These are phyloP conservation scores for Gnathonemus longibarbis DNA, from an alignment of 2,113 vertebrate genomes.

Conservation along the genomic window DNA sequence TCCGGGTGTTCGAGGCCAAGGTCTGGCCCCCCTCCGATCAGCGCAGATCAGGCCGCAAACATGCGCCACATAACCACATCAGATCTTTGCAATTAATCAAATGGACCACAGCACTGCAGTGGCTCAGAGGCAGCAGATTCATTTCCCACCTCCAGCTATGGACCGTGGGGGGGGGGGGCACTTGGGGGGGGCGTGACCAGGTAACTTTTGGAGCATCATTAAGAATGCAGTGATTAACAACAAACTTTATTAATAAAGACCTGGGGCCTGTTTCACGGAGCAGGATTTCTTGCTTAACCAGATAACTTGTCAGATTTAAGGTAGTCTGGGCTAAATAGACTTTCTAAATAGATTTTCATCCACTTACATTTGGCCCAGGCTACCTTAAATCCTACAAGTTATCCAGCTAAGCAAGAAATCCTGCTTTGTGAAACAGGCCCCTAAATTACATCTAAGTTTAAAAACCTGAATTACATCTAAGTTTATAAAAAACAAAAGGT, in stretches of 20 bases:
- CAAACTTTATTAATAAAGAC: neutral
- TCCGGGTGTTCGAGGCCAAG: slow-evolving; percentile 93
- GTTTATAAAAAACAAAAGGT: neutral
- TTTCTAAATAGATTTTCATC: no score
- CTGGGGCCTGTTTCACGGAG: neutral
- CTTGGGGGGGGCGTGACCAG: no score
- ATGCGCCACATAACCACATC: neutral
- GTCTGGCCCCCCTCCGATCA: slow-evolving; percentile 47
- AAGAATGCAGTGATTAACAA: neutral
- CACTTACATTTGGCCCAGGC: no score
- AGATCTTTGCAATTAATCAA: no score
- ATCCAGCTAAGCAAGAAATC: no score
- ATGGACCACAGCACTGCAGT: neutral
- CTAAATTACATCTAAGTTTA: neutral
- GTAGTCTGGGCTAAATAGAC: no score
- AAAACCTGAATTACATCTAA: neutral
- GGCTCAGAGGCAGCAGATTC: neutral
- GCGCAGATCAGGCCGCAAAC: neutral
- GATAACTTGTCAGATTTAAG: no score
- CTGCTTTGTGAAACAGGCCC: no score
- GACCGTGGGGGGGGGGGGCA: neutral
- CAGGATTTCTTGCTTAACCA: no score
- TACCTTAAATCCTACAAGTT: no score
- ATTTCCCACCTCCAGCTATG: neutral
- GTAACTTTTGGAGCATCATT: neutral